Evolutionary conservation across 2,797 vertebrate genomes (phyloP).

Genomic region (Microctenopoma stevenorrisi): DNA sequence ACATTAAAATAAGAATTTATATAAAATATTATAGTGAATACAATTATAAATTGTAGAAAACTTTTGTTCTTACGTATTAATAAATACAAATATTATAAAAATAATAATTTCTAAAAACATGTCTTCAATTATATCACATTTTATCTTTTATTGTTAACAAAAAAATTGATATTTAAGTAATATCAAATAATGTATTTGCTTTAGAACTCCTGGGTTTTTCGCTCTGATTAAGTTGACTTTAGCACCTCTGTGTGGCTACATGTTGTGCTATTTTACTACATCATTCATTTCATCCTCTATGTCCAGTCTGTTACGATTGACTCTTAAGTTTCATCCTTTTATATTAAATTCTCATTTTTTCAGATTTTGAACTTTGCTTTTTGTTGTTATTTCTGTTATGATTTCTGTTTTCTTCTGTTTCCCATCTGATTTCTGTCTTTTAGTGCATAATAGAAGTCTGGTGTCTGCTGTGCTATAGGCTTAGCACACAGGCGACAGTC

Average conservation of each 20-base stretch:
- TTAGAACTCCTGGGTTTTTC: not conserved
- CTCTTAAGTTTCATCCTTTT: constrained; percentile 3
- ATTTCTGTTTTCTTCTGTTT: constrained; percentile 50
- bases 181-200: not conserved
- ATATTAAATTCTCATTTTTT: not conserved
- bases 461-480: constrained; percentile 57
- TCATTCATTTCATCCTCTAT: not conserved
- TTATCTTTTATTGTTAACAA: too few relatives aligned
- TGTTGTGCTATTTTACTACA: constrained; percentile 11
- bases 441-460: constrained; percentile 79
- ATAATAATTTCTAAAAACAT: too few relatives aligned
- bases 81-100: too few relatives aligned
- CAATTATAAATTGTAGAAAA: too few relatives aligned
- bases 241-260: constrained; percentile 44
- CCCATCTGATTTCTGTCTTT: constrained; percentile 66
- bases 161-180: too few relatives aligned
- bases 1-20: too few relatives aligned
- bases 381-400: constrained; percentile 37
- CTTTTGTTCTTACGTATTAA: too few relatives aligned
- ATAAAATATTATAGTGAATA: too few relatives aligned
- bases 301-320: not conserved
- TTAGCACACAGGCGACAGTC: constrained; percentile 48
- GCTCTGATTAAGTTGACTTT: not conserved
- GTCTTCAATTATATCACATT: not conserved
- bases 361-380: constrained; percentile 4